A percentile compares a stretch with the other conserved stretches of the same genome.
These are phyloP conservation scores for Microtus pennsylvanicus DNA, from an alignment of 2,113 vertebrate genomes.

Conservation along the genomic window DNA sequence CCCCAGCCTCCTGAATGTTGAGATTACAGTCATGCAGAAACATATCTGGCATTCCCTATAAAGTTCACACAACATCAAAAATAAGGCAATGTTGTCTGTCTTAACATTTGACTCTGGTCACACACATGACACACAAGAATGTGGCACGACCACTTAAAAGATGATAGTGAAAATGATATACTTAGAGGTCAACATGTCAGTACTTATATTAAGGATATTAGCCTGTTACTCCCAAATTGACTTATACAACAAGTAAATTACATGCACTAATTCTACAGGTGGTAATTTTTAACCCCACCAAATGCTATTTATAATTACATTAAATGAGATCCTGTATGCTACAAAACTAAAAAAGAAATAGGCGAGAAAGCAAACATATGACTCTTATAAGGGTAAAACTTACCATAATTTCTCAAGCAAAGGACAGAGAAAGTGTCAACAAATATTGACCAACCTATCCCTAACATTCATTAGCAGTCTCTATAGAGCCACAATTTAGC, in stretches of 20 bases:
- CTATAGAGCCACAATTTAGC: background rate
- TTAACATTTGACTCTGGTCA: background rate
- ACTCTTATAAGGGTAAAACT: background rate
- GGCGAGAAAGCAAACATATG: conserved; percentile 28
- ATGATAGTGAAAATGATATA: conserved; percentile 26
- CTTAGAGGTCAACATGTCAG: background rate
- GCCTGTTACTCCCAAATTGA: background rate
- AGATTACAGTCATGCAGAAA: background rate
- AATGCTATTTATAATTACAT: conserved; percentile 3
- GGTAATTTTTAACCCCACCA: background rate
- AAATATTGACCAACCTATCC: background rate
- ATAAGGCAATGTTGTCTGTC: background rate
- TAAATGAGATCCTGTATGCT: background rate
- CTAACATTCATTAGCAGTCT: conserved; percentile 26
- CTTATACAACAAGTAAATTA: conserved; percentile 16
- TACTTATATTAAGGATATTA: conserved; percentile 45
- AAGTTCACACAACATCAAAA: conserved; percentile 43
- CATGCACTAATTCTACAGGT: conserved; percentile 16
- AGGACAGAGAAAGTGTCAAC: background rate
- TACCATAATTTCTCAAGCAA: background rate
- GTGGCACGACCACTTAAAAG: background rate
- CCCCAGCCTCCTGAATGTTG: background rate
- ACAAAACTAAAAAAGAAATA: background rate
- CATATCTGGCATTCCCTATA: background rate
- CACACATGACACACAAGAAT: background rate